Evolutionary conservation across 2,888 invertebrate species (phyloP).

Genomic region (Mythimna pallens): DNA sequence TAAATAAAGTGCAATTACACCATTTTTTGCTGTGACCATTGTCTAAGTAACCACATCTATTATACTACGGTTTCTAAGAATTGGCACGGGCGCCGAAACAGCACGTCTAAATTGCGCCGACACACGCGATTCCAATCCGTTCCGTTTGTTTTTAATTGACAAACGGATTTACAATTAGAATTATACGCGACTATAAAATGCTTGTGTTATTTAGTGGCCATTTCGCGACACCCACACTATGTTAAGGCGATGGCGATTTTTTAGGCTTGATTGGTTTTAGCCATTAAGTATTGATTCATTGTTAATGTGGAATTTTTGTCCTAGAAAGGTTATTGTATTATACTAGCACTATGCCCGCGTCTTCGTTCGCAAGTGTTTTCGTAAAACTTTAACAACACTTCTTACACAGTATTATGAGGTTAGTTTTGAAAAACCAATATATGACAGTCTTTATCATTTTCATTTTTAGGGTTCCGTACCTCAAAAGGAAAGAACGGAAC

Average conservation of each 20-base stretch:
- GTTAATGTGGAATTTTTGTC: conserved; percentile 18
- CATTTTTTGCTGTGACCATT: conserved; percentile 56
- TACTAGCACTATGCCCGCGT: too few relatives aligned
- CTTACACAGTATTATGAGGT: too few relatives aligned
- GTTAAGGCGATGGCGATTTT: conserved; percentile 59
- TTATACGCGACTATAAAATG: conserved; percentile 61
- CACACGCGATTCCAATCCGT: conserved; percentile 71
- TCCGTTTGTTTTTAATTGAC: conserved; percentile 75
- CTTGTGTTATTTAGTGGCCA: conserved; percentile 63
- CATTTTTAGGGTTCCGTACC: too few relatives aligned
- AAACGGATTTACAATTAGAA: conserved; percentile 73
- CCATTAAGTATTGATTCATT: conserved; percentile 43
- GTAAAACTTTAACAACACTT: too few relatives aligned
- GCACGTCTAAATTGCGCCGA: conserved; percentile 59
- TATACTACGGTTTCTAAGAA: conserved; percentile 66
- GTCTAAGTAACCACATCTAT: conserved; percentile 46
- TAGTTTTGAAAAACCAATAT: too few relatives aligned
- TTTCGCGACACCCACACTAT: conserved; percentile 71
- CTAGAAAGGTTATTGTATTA: conserved; percentile 4
- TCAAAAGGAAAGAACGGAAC: too few relatives aligned
- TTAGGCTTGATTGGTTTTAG: conserved; percentile 28
- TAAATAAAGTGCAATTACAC: conserved; percentile 57
- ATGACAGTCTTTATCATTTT: neutral
- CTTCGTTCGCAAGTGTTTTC: too few relatives aligned
- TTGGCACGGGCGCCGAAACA: conserved; percentile 64